phyloP scores from a whole-genome alignment of 2,888 invertebrate species.

The Slavum lentiscoides region DNA sequence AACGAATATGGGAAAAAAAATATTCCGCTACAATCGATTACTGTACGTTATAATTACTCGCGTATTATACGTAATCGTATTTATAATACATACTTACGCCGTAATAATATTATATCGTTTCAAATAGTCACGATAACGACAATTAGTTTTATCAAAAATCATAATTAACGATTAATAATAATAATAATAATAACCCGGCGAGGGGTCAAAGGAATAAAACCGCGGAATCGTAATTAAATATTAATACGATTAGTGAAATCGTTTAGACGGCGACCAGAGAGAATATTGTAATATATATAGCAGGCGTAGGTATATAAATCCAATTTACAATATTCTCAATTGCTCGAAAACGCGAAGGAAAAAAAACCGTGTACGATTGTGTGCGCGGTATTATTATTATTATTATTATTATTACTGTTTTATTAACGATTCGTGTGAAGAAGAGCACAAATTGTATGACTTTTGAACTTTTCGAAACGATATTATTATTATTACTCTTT shows the following conservation, averaged over 20 bases:
- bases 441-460: neutral
- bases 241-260: neutral
- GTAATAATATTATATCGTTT: neutral
- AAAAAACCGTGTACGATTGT: too few species aligned
- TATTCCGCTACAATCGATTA: too few species aligned
- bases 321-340: constrained; percentile 1
- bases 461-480: constrained; percentile 14
- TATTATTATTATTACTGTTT: too few species aligned
- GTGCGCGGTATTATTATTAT: too few species aligned
- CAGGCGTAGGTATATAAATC: neutral
- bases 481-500: constrained; percentile 31
- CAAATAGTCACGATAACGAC: neutral
- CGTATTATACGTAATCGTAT: too few species aligned
- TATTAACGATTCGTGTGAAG: too few species aligned
- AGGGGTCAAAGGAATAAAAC: constrained; percentile 4
- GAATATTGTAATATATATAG: too few species aligned
- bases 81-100: too few species aligned
- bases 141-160: constrained; percentile 10
- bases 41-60: too few species aligned
- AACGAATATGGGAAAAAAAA: too few species aligned
- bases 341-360: neutral
- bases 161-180: constrained; percentile 10
- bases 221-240: neutral
- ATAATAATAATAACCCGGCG: too few species aligned
- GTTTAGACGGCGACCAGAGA: too few species aligned